A percentile compares a stretch with the other conserved stretches of the same genome.
phyloP scores from a whole-genome alignment of 2,888 invertebrate genomes.

The Apamea crenata region DNA sequence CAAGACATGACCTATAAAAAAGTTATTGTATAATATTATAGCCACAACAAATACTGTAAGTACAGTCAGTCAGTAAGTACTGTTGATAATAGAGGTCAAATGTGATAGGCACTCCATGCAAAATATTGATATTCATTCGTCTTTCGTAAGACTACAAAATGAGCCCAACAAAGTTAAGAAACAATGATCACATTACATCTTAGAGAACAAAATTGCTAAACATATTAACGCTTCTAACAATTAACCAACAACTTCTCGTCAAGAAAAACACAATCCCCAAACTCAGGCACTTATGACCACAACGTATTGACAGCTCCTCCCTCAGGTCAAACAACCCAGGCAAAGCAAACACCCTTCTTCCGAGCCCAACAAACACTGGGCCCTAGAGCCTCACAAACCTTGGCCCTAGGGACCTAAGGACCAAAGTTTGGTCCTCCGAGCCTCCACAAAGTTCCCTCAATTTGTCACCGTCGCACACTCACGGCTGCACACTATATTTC shows the following conservation, averaged over 20 bases:
- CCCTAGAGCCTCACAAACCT: conserved; percentile 38
- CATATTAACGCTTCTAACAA: conserved; percentile 16
- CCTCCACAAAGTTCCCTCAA: conserved; percentile 47
- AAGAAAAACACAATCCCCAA: conserved; percentile 38
- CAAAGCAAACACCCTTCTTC: conserved; percentile 41
- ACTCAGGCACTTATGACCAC: conserved; percentile 42
- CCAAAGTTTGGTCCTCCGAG: conserved; percentile 51
- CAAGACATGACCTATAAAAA: neutral
- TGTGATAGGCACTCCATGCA: too few species aligned
- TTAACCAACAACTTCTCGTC: conserved; percentile 28
- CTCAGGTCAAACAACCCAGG: conserved; percentile 23
- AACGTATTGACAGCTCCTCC: conserved; percentile 41
- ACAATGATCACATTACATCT: neutral
- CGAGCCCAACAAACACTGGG: conserved; percentile 43
- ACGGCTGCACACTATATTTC: conserved; percentile 49
- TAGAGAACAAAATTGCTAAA: conserved; percentile 6
- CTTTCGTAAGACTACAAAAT: neutral
- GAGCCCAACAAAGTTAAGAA: neutral
- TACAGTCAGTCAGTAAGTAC: neutral
- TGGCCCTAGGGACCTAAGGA: conserved; percentile 37
- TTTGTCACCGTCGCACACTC: conserved; percentile 59
- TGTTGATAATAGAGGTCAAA: neutral
- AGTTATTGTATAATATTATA: neutral
- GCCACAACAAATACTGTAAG: neutral
- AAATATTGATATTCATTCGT: neutral